Evolutionary conservation across 2,888 invertebrate species (phyloP), one percentile per base, ranked within the genome.

Genomic region (Asteroscopus sphinx): DNA sequence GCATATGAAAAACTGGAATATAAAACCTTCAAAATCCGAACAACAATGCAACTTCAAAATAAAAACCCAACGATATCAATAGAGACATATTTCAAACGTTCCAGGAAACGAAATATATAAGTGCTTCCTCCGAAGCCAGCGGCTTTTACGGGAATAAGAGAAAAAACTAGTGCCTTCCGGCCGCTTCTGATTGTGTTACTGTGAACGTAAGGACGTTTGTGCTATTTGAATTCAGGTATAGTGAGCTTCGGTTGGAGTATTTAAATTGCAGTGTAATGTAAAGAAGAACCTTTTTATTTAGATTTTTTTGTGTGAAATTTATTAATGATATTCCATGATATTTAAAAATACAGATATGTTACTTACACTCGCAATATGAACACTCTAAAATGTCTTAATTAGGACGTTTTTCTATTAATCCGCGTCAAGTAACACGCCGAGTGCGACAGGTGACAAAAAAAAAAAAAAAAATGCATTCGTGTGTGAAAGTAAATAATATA

Each of bases 91-190:
- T 67, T 67, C 60, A 67, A 63, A 69, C 46, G 57, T 39, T 45
- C 15, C 57, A 63, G 73, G 73, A 73, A 73, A 67, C 60, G 57
- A 69, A 69, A 69, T 73, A 60, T 73, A 63, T 69, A 67, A 73
- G 70, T 70, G 53, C 63, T 73, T 73, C 70, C 73, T 40, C 13
- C 36, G 59, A 36, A 51, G 41, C 52, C 41, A 37, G 54, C 45
- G 52, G 45, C 55, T 52, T 60, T 57, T 49, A 45, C 56, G 44
- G 33, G 65, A 56, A 68, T 59, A 58, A 52, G 46, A 25, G 30
- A 57, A 72, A 70, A 73, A 69, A 53, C 57, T 63, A 67, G 52
- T 37, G 69, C 53, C 55, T 67, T 69, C 73, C 70, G 63, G 69
- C 54, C 54, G 59, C 36, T 30, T 39, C 16, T 67, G 69, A 73